These are phyloP conservation scores for Trypoxylon attenuatum DNA, from an alignment of 2,888 invertebrate genomes.

Conservation along the genomic window DNA sequence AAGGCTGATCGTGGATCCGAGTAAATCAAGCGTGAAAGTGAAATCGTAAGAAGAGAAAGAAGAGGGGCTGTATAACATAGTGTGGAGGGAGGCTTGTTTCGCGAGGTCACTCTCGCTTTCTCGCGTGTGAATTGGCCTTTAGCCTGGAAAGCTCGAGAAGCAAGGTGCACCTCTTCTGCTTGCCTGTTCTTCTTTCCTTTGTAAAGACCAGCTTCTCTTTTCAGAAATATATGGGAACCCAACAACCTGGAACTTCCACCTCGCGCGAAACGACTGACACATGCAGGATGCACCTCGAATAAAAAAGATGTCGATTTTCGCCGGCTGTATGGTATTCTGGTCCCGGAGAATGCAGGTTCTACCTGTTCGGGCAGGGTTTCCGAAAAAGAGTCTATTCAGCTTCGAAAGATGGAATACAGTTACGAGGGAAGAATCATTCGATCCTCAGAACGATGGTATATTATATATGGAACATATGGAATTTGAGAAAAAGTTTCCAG, in stretches of 20 bases:
- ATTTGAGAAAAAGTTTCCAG: too few relatives aligned
- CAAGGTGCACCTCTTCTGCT: slow-evolving; percentile 58
- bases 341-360: neutral
- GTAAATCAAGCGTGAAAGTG: slow-evolving; percentile 56
- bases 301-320: neutral
- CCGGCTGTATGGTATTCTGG: neutral
- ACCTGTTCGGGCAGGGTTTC: too few relatives aligned
- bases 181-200: too few relatives aligned
- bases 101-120: slow-evolving; percentile 56
- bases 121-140: slow-evolving; percentile 30
- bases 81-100: neutral
- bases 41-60: slow-evolving; percentile 39
- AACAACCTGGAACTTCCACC: slow-evolving; percentile 2
- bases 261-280: slow-evolving; percentile 18
- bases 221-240: slow-evolving; percentile 68
- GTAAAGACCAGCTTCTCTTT: slow-evolving; percentile 70
- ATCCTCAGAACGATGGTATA: too few relatives aligned
- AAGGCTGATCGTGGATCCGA: slow-evolving; percentile 23
- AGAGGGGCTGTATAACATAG: neutral
- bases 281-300: too few relatives aligned
- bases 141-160: slow-evolving; percentile 26
- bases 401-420: too few relatives aligned
- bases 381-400: too few relatives aligned
- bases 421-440: too few relatives aligned
- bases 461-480: too few relatives aligned